Conservation (phyloP, 1,140 invertebrate genomes). For the Pachyrhynchus sulphureomaculatus region DNA sequence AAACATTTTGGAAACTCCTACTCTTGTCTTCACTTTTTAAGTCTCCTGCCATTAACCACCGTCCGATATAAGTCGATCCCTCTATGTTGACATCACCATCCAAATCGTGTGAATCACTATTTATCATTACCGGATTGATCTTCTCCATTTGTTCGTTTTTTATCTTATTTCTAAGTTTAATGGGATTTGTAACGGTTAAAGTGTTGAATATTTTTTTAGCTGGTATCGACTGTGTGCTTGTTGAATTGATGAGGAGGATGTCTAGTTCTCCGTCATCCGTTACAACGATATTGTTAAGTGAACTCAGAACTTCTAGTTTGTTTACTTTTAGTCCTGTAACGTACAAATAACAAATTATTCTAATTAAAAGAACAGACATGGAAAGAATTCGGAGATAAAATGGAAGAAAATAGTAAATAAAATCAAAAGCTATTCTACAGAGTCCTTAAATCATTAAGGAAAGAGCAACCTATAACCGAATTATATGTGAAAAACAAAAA, state of each 20-base stretch:
- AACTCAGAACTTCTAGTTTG: slow-evolving; percentile 46
- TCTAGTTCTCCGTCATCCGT: slow-evolving; percentile 49
- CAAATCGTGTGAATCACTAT: slow-evolving; percentile 43
- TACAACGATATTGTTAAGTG: slow-evolving; percentile 52
- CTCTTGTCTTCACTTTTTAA: slow-evolving; percentile 34
- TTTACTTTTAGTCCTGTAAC: slow-evolving; percentile 37
- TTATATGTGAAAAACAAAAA: no score
- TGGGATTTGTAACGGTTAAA: slow-evolving; percentile 49
- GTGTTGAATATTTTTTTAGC: slow-evolving; percentile 51
- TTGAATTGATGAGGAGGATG: slow-evolving; percentile 47
- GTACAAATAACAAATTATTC: background rate
- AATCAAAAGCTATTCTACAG: no score
- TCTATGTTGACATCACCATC: slow-evolving; percentile 50
- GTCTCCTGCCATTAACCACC: slow-evolving; percentile 44
- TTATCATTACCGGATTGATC: slow-evolving; percentile 50
- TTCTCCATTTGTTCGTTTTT: slow-evolving; percentile 46
- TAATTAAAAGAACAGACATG: no score
- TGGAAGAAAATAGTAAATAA: no score
- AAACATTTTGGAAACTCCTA: slow-evolving; percentile 30
- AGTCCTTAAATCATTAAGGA: no score
- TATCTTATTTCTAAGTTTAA: slow-evolving; percentile 47
- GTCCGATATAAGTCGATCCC: slow-evolving; percentile 49
- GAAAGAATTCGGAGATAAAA: no score
- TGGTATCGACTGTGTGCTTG: slow-evolving; percentile 49
- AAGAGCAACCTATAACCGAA: no score